phyloP scores from a whole-genome alignment of 2,888 invertebrate species.

The Nomada goodeniana region DNA sequence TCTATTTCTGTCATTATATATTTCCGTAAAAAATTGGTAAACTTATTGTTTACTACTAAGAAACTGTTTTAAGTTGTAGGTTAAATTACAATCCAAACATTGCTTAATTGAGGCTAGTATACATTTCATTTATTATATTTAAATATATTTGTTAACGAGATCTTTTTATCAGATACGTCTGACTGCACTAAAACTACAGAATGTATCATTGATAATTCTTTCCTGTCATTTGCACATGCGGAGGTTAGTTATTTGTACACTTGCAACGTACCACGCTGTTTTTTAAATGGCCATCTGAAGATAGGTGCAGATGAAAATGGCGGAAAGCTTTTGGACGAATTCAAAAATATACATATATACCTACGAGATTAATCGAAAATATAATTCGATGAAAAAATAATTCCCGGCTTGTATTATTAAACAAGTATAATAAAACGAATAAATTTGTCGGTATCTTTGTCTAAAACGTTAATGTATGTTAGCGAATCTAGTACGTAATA shows the following conservation, averaged over 20 bases:
- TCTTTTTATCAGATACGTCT: neutral
- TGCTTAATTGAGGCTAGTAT: neutral
- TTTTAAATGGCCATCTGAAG: neutral
- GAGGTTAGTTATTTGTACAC: conserved; percentile 33
- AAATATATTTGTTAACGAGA: neutral
- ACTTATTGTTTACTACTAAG: neutral
- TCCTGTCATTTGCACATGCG: neutral
- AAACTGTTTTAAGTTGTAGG: conserved; percentile 3
- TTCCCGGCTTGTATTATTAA: no score
- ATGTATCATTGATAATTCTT: neutral
- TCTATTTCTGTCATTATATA: conserved; percentile 41
- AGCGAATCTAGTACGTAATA: neutral
- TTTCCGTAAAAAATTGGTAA: neutral
- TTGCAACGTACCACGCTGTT: neutral
- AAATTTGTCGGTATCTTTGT: no score
- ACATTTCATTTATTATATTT: neutral
- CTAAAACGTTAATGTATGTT: no score
- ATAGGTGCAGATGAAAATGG: neutral
- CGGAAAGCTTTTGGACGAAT: neutral
- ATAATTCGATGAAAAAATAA: neutral
- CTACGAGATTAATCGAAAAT: neutral
- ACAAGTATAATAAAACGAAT: no score
- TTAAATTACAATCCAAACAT: conserved; percentile 19
- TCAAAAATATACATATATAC: neutral
- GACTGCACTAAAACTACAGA: neutral